A percentile compares a stretch with the other conserved stretches of the same genome.
Conservation (phyloP, 2,888 invertebrate genomes). For the Callyntrura sp. region DNA sequence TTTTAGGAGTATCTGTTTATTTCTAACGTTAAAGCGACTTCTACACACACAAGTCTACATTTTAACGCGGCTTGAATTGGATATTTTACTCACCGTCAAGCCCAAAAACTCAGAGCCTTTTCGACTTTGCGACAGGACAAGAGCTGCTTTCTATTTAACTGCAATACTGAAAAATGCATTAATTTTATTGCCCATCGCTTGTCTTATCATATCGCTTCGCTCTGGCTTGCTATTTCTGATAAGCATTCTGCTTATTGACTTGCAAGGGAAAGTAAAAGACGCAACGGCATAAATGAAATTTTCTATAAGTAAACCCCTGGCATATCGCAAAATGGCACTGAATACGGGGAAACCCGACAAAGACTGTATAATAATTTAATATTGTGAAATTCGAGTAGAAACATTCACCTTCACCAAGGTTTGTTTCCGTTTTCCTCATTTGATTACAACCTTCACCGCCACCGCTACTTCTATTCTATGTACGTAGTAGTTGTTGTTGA, state of each 20-base stretch:
- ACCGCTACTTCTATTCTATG: neutral
- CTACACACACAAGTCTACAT: too few relatives aligned
- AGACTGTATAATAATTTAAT: neutral
- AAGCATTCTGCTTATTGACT: neutral
- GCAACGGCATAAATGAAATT: neutral
- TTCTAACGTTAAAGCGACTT: too few relatives aligned
- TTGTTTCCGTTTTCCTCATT: conserved; percentile 13
- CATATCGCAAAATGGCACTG: neutral
- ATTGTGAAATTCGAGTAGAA: conserved; percentile 14
- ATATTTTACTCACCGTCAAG: too few relatives aligned
- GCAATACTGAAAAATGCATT: neutral
- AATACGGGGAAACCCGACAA: neutral
- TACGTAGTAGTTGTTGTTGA: neutral
- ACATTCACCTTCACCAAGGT: conserved; percentile 31
- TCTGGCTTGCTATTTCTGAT: too few relatives aligned
- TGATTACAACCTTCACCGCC: neutral
- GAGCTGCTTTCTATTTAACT: too few relatives aligned
- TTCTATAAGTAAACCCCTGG: neutral
- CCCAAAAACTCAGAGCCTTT: too few relatives aligned
- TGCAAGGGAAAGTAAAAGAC: neutral
- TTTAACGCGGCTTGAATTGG: too few relatives aligned
- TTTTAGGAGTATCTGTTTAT: too few relatives aligned
- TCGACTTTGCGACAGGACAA: too few relatives aligned
- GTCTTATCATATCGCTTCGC: neutral
- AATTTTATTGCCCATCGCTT: neutral